Percentiles rank a stretch among this genome's conserved stretches.
Conservation (phyloP, 2,797 vertebrate species). For the Carcharodon carcharias region DNA sequence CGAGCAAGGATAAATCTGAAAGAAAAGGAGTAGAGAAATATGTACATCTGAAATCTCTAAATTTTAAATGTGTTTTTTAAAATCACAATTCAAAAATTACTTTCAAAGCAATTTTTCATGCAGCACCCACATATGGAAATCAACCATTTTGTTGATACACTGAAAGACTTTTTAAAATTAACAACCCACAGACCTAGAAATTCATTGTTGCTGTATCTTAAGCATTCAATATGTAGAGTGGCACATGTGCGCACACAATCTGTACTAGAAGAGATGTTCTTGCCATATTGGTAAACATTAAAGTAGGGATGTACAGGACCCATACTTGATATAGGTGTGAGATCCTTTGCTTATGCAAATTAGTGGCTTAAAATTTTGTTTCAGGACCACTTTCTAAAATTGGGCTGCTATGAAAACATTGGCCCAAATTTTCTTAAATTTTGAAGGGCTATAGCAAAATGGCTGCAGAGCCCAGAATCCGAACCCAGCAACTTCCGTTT, state of each 20-base stretch:
- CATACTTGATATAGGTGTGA: not conserved
- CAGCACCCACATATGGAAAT: not conserved
- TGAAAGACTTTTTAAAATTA: not conserved
- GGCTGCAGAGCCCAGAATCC: no score
- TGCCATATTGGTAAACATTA: not conserved
- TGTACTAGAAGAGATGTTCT: not conserved
- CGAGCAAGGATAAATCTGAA: constrained; percentile 84
- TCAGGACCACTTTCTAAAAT: not conserved
- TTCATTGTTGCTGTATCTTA: not conserved
- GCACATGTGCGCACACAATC: not conserved
- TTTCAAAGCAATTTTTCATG: not conserved
- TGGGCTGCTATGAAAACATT: not conserved
- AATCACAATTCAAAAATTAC: not conserved
- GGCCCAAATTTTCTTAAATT: no score
- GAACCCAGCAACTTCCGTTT: no score
- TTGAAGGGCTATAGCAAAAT: no score
- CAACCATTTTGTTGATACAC: not conserved
- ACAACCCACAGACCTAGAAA: not conserved
- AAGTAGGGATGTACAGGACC: not conserved
- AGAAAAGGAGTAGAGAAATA: constrained; percentile 41
- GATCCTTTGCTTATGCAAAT: not conserved
- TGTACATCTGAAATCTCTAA: not conserved
- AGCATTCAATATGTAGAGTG: not conserved
- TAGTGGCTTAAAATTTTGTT: not conserved
- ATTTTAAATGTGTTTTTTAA: not conserved